phyloP scores from a whole-genome alignment of 2,113 vertebrate species.

The Hippocampus guttulatus region DNA sequence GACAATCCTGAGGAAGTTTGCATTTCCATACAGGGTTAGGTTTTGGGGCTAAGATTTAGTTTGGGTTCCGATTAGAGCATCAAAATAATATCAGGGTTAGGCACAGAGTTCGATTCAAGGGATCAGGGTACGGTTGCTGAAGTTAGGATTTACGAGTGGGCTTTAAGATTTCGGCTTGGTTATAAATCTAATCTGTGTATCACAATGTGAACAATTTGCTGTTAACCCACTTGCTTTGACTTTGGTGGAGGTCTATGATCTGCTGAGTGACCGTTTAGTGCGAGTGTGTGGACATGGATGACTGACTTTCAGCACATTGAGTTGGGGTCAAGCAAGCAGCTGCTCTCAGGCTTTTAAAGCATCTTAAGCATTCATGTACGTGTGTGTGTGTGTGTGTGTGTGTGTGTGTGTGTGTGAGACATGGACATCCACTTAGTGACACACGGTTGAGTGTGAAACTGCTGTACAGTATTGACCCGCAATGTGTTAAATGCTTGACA shows the following conservation, averaged over 20 bases:
- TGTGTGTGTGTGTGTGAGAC: neutral
- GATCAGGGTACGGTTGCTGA: no score
- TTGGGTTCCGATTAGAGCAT: no score
- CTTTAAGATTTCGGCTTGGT: no score
- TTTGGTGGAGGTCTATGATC: neutral
- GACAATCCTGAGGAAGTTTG: no score
- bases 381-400: neutral
- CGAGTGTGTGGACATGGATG: slow-evolving; percentile 11
- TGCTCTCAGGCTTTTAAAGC: slow-evolving; percentile 45
- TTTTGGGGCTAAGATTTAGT: no score
- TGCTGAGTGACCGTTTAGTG: neutral
- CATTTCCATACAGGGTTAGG: no score
- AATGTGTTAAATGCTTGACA: slow-evolving; percentile 8
- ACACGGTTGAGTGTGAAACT: neutral
- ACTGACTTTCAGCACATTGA: slow-evolving; percentile 7
- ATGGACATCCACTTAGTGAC: neutral
- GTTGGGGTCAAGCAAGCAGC: slow-evolving; percentile 17
- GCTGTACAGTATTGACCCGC: slow-evolving; percentile 3
- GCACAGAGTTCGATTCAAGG: no score
- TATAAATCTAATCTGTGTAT: neutral
- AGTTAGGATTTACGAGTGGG: no score
- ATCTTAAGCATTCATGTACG: slow-evolving; percentile 48
- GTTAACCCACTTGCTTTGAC: neutral
- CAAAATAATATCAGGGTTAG: no score
- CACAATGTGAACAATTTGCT: neutral